Evolutionary conservation across 2,888 invertebrate genomes (phyloP).

Genomic region (Girardia tigrina): DNA sequence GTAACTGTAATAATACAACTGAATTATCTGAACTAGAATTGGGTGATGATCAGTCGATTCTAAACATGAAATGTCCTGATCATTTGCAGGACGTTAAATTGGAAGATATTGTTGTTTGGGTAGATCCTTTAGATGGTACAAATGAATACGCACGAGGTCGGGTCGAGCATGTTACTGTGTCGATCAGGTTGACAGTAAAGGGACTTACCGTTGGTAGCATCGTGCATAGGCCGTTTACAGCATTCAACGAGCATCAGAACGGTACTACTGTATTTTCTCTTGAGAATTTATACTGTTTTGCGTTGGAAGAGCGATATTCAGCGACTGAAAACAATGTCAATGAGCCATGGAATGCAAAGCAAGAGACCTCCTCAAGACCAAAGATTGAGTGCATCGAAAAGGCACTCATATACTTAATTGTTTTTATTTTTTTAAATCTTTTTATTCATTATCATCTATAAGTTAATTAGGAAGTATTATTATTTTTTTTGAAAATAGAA

Average conservation of each 20-base stretch:
- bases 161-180: constrained; percentile 87
- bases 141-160: constrained; percentile 87
- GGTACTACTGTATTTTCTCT: constrained; percentile 84
- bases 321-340: neutral
- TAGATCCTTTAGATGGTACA: constrained; percentile 95
- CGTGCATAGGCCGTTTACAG: constrained; percentile 78
- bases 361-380: too few relatives aligned
- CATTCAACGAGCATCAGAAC: constrained; percentile 41
- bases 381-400: too few relatives aligned
- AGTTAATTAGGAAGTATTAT: too few relatives aligned
- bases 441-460: too few relatives aligned
- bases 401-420: too few relatives aligned
- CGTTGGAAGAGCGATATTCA: neutral
- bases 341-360: constrained; percentile 56
- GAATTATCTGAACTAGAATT: neutral
- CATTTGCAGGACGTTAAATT: constrained; percentile 27
- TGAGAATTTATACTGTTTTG: constrained; percentile 57
- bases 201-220: constrained; percentile 81
- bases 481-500: too few relatives aligned
- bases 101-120: constrained; percentile 69
- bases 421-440: too few relatives aligned
- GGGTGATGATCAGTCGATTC: constrained; percentile 16
- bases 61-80: constrained; percentile 33
- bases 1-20: constrained; percentile 28
- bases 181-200: constrained; percentile 81